Evolutionary conservation across 2,113 vertebrate species (phyloP).

Genomic region (Raja brachyura): DNA sequence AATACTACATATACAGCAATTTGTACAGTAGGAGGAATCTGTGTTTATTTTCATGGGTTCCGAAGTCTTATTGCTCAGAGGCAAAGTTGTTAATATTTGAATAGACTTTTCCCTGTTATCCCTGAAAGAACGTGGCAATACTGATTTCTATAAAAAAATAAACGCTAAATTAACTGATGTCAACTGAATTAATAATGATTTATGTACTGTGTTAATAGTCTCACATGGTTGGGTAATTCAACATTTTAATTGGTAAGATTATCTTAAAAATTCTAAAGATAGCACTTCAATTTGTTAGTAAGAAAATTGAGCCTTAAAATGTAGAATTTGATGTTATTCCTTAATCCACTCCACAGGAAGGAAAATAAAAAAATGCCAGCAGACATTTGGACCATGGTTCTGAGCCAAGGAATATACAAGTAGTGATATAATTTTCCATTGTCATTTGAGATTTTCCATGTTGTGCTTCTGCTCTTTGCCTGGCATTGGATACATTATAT

Average conservation of each 20-base stretch:
- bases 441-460: background rate
- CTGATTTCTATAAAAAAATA: background rate
- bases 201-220: background rate
- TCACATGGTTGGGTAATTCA: constrained; percentile 4
- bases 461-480: background rate
- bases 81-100: background rate
- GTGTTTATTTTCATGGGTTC: background rate
- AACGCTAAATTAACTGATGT: background rate
- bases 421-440: background rate
- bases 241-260: background rate
- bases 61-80: background rate
- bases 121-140: background rate
- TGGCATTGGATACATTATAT: background rate
- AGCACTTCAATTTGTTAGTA: background rate
- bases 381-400: background rate
- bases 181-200: constrained; percentile 28
- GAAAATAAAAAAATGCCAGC: background rate
- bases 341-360: background rate
- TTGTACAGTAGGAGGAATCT: background rate
- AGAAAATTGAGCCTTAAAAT: background rate
- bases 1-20: no score
- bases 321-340: background rate
- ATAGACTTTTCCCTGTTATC: background rate
- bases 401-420: background rate
- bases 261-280: background rate